Percentiles rank a stretch among this genome's conserved stretches.
These are phyloP conservation scores for Lithophane ornitopus DNA, from an alignment of 2,888 invertebrate genomes.

Conservation along the genomic window DNA sequence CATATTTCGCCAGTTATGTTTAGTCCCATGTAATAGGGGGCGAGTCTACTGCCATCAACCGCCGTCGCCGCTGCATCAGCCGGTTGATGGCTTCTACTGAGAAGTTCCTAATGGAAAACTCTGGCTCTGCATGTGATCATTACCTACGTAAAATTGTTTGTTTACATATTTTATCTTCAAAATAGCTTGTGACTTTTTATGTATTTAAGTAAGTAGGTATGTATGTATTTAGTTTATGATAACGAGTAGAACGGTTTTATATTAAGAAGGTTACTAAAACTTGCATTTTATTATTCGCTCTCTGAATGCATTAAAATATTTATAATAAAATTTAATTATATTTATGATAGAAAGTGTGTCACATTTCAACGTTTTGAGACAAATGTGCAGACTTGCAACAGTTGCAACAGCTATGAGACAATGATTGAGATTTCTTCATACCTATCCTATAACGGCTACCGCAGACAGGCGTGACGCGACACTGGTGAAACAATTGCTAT, in stretches of 20 bases:
- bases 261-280: neutral
- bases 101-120: neutral
- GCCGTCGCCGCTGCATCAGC: too few species aligned
- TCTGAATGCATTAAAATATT: neutral
- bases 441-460: too few species aligned
- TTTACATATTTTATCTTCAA: neutral
- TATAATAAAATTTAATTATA: slow-evolving; percentile 1
- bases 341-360: slow-evolving; percentile 6
- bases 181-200: neutral
- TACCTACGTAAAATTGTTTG: slow-evolving; percentile 3
- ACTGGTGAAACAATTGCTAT: too few species aligned
- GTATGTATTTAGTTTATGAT: slow-evolving; percentile 17
- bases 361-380: neutral
- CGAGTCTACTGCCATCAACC: neutral
- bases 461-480: too few species aligned
- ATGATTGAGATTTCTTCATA: too few species aligned
- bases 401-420: neutral
- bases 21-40: neutral
- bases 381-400: neutral
- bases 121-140: neutral
- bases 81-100: too few species aligned
- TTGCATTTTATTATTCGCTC: slow-evolving; percentile 1
- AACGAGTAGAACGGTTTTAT: neutral
- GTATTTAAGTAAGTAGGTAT: too few species aligned
- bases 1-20: neutral